These are phyloP conservation scores for Brachypalpus laphriformis DNA, from an alignment of 2,888 invertebrate species.

Conservation along the genomic window DNA sequence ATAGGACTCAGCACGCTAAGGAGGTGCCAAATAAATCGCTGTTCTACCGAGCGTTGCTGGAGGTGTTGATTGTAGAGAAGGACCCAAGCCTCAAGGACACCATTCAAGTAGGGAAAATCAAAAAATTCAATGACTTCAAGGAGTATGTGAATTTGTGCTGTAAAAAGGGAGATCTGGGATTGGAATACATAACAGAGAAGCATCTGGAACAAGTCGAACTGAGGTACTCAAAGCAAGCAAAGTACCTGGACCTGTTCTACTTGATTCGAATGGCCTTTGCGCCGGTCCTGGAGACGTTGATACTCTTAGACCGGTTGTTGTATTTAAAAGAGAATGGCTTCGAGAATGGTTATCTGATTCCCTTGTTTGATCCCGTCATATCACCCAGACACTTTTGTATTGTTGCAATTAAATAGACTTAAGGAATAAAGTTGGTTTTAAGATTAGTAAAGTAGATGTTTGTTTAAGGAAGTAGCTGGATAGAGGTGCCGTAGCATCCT, in stretches of 20 bases:
- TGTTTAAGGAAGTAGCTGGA: too few species aligned
- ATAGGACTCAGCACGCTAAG: slow-evolving; percentile 85
- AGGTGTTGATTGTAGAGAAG: slow-evolving; percentile 85
- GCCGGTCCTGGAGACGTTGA: slow-evolving; percentile 91
- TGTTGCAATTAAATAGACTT: slow-evolving; percentile 68
- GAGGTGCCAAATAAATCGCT: slow-evolving; percentile 86
- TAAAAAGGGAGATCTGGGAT: slow-evolving; percentile 84
- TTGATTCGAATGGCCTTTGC: slow-evolving; percentile 90
- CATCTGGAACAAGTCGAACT: slow-evolving; percentile 83
- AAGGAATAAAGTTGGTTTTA: not conserved
- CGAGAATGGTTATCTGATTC: slow-evolving; percentile 86
- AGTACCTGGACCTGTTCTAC: slow-evolving; percentile 89
- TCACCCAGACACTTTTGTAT: slow-evolving; percentile 87
- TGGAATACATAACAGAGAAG: slow-evolving; percentile 82
- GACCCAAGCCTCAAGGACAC: slow-evolving; percentile 81
- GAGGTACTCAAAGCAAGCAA: slow-evolving; percentile 83
- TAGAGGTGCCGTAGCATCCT: too few species aligned
- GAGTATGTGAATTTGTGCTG: slow-evolving; percentile 89
- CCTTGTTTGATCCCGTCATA: slow-evolving; percentile 91
- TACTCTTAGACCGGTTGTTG: slow-evolving; percentile 91
- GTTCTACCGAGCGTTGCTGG: slow-evolving; percentile 90
- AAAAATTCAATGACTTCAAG: slow-evolving; percentile 86
- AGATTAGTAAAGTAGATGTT: too few species aligned
- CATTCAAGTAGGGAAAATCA: slow-evolving; percentile 86
- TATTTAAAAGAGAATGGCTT: slow-evolving; percentile 88